Conservation (phyloP, 2,113 vertebrate species). For the Sturnus vulgaris region DNA sequence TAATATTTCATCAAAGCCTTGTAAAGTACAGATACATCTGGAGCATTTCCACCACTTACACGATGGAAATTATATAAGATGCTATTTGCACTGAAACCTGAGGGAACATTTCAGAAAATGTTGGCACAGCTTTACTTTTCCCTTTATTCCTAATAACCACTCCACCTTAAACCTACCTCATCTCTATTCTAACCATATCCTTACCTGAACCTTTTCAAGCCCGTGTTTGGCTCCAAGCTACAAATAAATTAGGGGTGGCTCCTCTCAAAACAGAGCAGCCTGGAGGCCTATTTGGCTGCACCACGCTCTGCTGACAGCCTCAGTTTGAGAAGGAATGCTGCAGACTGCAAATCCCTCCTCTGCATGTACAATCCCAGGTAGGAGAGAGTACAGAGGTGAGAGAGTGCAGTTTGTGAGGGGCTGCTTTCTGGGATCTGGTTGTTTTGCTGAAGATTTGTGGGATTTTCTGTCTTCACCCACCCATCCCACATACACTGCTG, state of each 20-base stretch:
- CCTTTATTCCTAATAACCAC: not conserved
- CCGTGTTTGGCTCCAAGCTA: not conserved
- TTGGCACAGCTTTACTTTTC: not conserved
- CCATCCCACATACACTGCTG: not conserved
- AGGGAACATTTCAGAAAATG: not conserved
- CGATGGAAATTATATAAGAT: not conserved
- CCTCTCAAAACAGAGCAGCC: not conserved
- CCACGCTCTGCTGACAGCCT: not conserved
- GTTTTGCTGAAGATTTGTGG: not conserved
- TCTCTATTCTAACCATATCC: not conserved
- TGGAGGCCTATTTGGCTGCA: not conserved
- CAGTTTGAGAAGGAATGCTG: not conserved
- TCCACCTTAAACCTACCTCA: not conserved
- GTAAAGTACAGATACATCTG: not conserved
- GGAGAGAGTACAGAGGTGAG: not conserved
- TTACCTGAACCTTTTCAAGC: constrained; percentile 17
- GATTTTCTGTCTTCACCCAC: not conserved
- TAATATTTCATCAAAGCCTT: constrained; percentile 9
- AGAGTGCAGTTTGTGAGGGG: not conserved
- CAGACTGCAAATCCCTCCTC: not conserved
- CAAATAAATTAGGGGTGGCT: not conserved
- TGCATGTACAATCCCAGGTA: not conserved
- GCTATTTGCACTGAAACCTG: not conserved
- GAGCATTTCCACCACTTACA: not conserved
- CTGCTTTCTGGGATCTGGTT: not conserved